Evolutionary conservation across 2,113 vertebrate genomes (phyloP).

Genomic region (Myrmecobius fasciatus): DNA sequence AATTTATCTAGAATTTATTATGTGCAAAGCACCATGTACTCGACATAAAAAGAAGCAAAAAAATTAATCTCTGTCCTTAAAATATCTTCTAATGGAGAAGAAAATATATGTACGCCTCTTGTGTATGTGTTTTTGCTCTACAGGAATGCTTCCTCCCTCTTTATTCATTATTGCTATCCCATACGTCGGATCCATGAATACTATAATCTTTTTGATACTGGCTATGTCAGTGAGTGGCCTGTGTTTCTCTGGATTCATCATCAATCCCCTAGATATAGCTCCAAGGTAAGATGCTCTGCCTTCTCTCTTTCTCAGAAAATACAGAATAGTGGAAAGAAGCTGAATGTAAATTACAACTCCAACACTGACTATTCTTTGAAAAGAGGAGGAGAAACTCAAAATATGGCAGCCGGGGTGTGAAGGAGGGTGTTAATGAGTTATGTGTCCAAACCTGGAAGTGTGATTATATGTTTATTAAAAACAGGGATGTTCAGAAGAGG

Average conservation of each 20-base stretch:
- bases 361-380: background rate
- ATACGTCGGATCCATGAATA: conserved; percentile 28
- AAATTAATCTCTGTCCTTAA: background rate
- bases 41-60: background rate
- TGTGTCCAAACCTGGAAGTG: too few relatives aligned
- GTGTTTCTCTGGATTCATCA: conserved; percentile 23
- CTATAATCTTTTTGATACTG: conserved; percentile 44
- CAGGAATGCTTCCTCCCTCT: conserved; percentile 45
- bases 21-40: background rate
- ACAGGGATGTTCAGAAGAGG: background rate
- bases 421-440: background rate
- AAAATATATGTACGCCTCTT: background rate
- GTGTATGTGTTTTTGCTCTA: background rate
- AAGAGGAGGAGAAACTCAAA: background rate
- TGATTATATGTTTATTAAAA: background rate
- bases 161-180: background rate
- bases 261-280: conserved; percentile 72
- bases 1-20: background rate
- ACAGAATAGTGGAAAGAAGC: background rate
- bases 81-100: background rate
- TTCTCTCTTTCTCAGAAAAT: background rate
- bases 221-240: background rate
- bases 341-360: background rate
- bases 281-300: conserved; percentile 58
- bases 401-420: background rate